Evolutionary conservation across 2,888 invertebrate species (phyloP).

Genomic region (Tachina grossa): DNA sequence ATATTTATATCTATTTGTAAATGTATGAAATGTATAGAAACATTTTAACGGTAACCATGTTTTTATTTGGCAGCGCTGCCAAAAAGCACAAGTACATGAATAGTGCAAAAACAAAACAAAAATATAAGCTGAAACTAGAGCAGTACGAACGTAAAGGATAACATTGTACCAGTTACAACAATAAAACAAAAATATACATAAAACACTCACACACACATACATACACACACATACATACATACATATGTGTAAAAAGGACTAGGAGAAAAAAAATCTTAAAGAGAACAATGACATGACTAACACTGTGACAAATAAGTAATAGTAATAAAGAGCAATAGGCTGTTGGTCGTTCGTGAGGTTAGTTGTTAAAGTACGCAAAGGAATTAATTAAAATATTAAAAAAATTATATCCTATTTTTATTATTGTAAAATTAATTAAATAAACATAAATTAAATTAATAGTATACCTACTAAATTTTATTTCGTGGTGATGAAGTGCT

Average conservation of each 20-base stretch:
- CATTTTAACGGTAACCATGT: constrained; percentile 45
- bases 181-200: constrained; percentile 17
- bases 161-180: constrained; percentile 47
- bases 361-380: constrained; percentile 70
- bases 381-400: constrained; percentile 25
- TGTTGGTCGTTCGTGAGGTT: constrained; percentile 79
- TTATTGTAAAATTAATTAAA: constrained; percentile 45
- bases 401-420: constrained; percentile 34
- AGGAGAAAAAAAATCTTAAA: constrained; percentile 9
- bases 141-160: constrained; percentile 57
- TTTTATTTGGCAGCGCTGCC: constrained; percentile 70
- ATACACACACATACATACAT: not conserved
- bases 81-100: constrained; percentile 70
- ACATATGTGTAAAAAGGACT: not conserved
- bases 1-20: too few relatives aligned
- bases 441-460: not conserved
- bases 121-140: constrained; percentile 52
- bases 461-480: not conserved
- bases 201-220: not conserved
- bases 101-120: constrained; percentile 41
- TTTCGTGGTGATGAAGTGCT: constrained; percentile 34
- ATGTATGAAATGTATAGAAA: too few relatives aligned
- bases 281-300: constrained; percentile 63
- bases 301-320: constrained; percentile 55
- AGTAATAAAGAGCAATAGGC: constrained; percentile 74